A percentile compares a stretch with the other conserved stretches of the same genome.
phyloP scores from a whole-genome alignment of 2,113 vertebrate genomes.

The Lontra canadensis region DNA sequence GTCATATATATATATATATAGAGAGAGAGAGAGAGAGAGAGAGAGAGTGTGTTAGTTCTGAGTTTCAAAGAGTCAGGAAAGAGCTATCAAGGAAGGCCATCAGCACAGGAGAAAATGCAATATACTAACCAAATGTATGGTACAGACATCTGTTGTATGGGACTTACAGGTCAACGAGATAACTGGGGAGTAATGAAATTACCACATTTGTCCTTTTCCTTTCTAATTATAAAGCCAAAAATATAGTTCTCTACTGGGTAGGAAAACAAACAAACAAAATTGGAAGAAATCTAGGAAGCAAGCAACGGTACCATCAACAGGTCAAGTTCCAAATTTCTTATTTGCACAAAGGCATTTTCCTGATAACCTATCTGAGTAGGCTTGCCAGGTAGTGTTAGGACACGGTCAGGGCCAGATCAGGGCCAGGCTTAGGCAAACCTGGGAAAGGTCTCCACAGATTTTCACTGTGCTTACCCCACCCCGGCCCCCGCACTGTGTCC shows the following conservation, averaged over 20 bases:
- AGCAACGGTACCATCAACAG: neutral
- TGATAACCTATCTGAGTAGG: neutral
- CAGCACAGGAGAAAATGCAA: neutral
- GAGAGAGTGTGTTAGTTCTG: too few species aligned
- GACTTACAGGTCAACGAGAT: neutral
- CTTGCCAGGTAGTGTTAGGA: neutral
- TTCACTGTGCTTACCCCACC: neutral
- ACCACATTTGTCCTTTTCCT: neutral
- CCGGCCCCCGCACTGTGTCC: rapidly evolving
- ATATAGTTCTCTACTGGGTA: neutral
- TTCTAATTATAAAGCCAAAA: neutral
- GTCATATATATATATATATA: too few species aligned
- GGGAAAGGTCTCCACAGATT: neutral
- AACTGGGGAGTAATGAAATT: neutral
- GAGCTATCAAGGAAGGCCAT: neutral
- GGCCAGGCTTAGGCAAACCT: neutral
- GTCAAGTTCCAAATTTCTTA: neutral
- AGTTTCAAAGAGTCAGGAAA: neutral
- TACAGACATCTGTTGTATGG: neutral
- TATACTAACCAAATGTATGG: neutral
- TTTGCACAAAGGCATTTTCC: neutral
- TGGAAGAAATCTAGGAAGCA: neutral
- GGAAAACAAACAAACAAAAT: neutral
- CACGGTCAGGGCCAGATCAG: neutral
- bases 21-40: too few species aligned